Evolutionary conservation across 2,888 invertebrate species (phyloP).

Genomic region (Epistrophella euchroma): DNA sequence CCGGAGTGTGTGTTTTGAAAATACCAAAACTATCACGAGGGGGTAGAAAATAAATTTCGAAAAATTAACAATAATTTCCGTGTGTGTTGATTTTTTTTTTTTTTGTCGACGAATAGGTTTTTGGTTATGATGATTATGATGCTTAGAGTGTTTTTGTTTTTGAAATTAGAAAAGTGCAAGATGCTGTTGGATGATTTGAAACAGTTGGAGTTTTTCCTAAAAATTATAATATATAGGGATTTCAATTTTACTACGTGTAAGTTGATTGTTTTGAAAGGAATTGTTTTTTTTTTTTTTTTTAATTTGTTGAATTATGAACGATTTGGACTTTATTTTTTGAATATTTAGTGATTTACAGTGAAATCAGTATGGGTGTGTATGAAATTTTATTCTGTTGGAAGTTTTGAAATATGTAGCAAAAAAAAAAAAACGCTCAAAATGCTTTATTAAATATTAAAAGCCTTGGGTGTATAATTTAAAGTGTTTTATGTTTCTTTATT

Average conservation of each 20-base stretch:
- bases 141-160: slow-evolving; percentile 55
- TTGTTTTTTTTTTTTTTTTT: slow-evolving; percentile 35
- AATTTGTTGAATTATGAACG: slow-evolving; percentile 33
- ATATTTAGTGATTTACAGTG: slow-evolving; percentile 62
- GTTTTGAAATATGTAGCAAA: neutral
- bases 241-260: slow-evolving; percentile 67
- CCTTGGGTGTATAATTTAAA: neutral
- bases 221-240: slow-evolving; percentile 42
- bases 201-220: slow-evolving; percentile 50
- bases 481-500: too few species aligned
- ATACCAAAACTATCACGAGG: slow-evolving; percentile 48
- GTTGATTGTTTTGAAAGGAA: slow-evolving; percentile 70
- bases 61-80: slow-evolving; percentile 73
- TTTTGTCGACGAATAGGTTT: slow-evolving; percentile 2
- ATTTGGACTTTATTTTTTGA: slow-evolving; percentile 36
- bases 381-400: neutral
- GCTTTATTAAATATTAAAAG: neutral
- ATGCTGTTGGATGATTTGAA: slow-evolving; percentile 57
- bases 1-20: slow-evolving; percentile 67
- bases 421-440: neutral
- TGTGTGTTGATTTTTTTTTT: slow-evolving; percentile 21
- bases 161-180: slow-evolving; percentile 14
- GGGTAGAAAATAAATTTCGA: slow-evolving; percentile 67
- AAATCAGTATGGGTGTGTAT: neutral
- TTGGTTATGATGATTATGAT: slow-evolving; percentile 47